A percentile compares a stretch with the other conserved stretches of the same genome.
phyloP scores from a whole-genome alignment of 2,113 vertebrate genomes.

The Callocephalon fimbriatum region DNA sequence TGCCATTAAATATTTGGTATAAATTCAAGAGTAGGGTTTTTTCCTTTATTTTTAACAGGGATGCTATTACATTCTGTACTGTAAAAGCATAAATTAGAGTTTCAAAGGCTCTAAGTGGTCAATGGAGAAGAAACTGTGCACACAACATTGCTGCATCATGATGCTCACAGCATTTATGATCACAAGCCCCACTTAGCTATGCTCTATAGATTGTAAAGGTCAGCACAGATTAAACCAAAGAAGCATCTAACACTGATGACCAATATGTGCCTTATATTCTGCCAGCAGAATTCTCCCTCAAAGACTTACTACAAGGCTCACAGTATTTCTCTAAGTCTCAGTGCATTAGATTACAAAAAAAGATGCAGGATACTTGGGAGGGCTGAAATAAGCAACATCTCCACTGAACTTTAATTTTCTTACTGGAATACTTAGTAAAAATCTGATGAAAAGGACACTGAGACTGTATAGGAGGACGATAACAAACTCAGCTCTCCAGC shows the following conservation, averaged over 20 bases:
- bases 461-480: neutral
- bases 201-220: neutral
- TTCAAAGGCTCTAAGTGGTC: neutral
- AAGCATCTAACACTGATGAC: neutral
- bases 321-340: neutral
- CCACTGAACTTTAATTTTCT: neutral
- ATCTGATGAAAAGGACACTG: neutral
- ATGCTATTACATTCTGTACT: neutral
- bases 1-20: constrained; percentile 57
- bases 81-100: neutral
- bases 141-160: neutral
- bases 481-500: neutral
- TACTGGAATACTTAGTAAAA: neutral
- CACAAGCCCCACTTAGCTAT: neutral
- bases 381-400: neutral
- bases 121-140: neutral
- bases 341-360: neutral
- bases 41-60: neutral
- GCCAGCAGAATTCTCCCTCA: neutral
- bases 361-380: neutral
- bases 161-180: neutral
- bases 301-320: neutral
- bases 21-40: neutral
- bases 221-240: neutral
- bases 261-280: neutral